Conservation (phyloP, 2,797 vertebrate genomes). For the Rhinella marina region DNA sequence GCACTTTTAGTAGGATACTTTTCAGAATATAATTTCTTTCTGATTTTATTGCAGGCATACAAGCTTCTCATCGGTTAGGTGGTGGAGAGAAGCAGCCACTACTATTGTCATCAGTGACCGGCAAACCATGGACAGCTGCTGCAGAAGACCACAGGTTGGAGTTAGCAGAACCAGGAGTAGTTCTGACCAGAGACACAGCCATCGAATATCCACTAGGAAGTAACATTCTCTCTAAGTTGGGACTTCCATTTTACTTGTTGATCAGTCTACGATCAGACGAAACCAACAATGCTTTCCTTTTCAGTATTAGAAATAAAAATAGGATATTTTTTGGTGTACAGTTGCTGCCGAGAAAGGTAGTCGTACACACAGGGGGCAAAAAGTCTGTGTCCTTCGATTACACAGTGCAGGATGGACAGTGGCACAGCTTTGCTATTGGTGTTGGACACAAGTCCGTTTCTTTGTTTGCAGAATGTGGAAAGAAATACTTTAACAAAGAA, state of each 20-base stretch:
- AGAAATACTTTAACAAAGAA: constrained; percentile 78
- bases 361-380: constrained; percentile 84
- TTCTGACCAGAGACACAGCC: constrained; percentile 76
- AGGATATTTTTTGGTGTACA: constrained; percentile 90
- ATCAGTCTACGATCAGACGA: constrained; percentile 86
- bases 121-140: constrained; percentile 67
- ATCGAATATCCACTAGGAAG: constrained; percentile 79
- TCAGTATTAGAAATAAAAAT: constrained; percentile 86
- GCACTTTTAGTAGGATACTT: neutral
- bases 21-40: constrained; percentile 29
- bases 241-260: constrained; percentile 84
- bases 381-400: constrained; percentile 85
- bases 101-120: constrained; percentile 66
- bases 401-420: constrained; percentile 84
- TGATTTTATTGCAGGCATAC: constrained; percentile 81
- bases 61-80: constrained; percentile 87
- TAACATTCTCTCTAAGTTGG: constrained; percentile 80
- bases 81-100: constrained; percentile 78
- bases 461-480: constrained; percentile 85
- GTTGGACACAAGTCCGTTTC: constrained; percentile 80
- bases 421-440: constrained; percentile 86
- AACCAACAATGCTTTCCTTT: constrained; percentile 93
- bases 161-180: constrained; percentile 77
- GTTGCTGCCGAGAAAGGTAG: constrained; percentile 86
- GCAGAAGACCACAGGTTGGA: constrained; percentile 73